These are phyloP conservation scores for Octopus sinensis DNA, from an alignment of 1,140 invertebrate species.

Conservation along the genomic window DNA sequence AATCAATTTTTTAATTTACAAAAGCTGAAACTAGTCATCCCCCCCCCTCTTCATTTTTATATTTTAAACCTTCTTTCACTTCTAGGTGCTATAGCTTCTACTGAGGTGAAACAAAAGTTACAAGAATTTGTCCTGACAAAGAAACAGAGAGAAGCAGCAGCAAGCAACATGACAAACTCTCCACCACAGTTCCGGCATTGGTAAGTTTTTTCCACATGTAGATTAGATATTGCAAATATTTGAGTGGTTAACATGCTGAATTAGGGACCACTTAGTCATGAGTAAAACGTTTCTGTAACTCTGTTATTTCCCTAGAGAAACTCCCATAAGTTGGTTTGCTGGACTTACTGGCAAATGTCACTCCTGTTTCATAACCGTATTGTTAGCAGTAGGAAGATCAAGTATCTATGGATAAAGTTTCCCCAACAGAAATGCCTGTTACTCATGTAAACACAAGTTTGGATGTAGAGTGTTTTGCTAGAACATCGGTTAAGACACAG, in stretches of 20 bases:
- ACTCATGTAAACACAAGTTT: too few species aligned
- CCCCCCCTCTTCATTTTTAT: not conserved
- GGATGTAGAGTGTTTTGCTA: too few species aligned
- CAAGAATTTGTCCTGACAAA: slow-evolving; percentile 87
- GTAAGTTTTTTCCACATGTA: slow-evolving; percentile 59
- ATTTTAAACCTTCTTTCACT: slow-evolving; percentile 8
- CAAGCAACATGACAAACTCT: slow-evolving; percentile 56
- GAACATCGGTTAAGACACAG: too few species aligned
- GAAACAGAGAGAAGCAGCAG: slow-evolving; percentile 73
- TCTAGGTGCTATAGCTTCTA: slow-evolving; percentile 79
- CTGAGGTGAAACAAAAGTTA: slow-evolving; percentile 91
- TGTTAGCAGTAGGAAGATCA: too few species aligned
- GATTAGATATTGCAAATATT: too few species aligned
- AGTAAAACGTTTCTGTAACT: not conserved
- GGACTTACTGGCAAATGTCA: too few species aligned
- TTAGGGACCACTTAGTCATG: not conserved
- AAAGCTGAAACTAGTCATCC: not conserved
- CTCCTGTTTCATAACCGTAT: too few species aligned
- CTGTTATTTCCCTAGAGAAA: too few species aligned
- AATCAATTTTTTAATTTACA: not conserved
- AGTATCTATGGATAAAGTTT: too few species aligned
- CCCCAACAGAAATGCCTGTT: too few species aligned
- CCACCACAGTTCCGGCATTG: slow-evolving; percentile 74
- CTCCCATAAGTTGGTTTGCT: too few species aligned
- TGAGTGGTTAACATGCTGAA: slow-evolving; percentile 18